These are phyloP conservation scores for Neolamprologus modestus DNA, from an alignment of 2,113 vertebrate genomes.

Conservation along the genomic window DNA sequence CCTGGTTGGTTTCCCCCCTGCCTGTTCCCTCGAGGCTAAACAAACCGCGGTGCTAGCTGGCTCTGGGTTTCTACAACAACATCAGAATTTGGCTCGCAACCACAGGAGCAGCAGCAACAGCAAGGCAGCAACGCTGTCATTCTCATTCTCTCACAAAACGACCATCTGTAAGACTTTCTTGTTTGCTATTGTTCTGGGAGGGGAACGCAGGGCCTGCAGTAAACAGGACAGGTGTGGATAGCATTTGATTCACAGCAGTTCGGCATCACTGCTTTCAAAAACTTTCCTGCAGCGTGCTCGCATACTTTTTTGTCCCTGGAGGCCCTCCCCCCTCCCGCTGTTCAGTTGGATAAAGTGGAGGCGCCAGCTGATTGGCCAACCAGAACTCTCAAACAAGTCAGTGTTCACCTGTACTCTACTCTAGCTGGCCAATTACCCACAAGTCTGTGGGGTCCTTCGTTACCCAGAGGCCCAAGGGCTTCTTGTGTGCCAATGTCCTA, in stretches of 20 bases:
- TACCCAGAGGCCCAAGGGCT: constrained; percentile 66
- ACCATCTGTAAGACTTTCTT: constrained; percentile 10
- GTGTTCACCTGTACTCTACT: constrained; percentile 64
- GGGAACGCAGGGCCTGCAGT: background rate
- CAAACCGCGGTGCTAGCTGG: constrained; percentile 22
- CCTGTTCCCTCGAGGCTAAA: constrained; percentile 36
- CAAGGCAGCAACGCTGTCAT: background rate
- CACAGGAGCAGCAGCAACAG: constrained; percentile 2
- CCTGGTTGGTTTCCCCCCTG: background rate
- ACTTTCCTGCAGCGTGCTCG: constrained; percentile 40
- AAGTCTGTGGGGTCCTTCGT: constrained; percentile 60
- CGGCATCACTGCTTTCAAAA: constrained; percentile 42
- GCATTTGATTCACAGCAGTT: constrained; percentile 22
- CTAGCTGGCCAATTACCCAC: constrained; percentile 70
- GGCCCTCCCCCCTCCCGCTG: constrained; percentile 1
- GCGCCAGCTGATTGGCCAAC: constrained; percentile 66
- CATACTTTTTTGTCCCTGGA: constrained; percentile 43
- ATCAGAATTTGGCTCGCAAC: constrained; percentile 23
- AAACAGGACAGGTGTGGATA: constrained; percentile 37
- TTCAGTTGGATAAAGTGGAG: constrained; percentile 44
- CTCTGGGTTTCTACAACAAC: constrained; percentile 12
- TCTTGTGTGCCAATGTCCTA: constrained; percentile 51
- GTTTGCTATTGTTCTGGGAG: background rate
- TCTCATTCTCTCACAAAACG: background rate
- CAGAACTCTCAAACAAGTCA: constrained; percentile 60